Evolutionary conservation across 2,797 vertebrate species (phyloP), one percentile per base, ranked within the genome.

Genomic region (Catostomus latipinnis): DNA sequence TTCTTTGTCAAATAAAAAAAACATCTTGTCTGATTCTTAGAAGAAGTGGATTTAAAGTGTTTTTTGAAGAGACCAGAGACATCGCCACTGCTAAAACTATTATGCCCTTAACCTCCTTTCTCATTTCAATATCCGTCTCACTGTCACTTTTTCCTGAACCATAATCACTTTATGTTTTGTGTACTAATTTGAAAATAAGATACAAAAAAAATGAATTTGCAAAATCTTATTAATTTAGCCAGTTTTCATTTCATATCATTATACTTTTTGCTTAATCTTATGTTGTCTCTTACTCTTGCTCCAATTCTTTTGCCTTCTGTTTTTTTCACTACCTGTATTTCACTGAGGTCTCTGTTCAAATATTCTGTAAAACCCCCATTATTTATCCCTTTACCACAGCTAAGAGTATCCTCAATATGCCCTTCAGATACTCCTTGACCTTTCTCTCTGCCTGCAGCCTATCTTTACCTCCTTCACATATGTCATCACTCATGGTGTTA

Each of bases 51-150:
- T 53, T 53, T 7, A 53, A 53, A 53, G 2, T 52, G 8, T 3
- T 53, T 74, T 63, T 57, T n/a, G n/a, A 66, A 10, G 11, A 67
- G 52, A 76, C n/a, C 14, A 65, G 6, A 18, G 43, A 66, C 45
- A 53, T 3, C 13, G 12, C 45, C 48, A 13, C 48, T 62, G 49
- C 34, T 14, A 52, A 2, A 62, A 74, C 43, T 43, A 4, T 0
- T 11, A 12, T 53, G 52, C 34, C 34, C 3, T 4, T 34, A 34
- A 34, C 34, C 34, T 34, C 34, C 34, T 34, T 34, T 34, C 34
- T 34, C 34, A 34, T 34, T 34, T 34, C 34, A 34, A 3, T 34
- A 34, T 34, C 34, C 34, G 34, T 34, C 34, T 4, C 34, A 34
- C 34, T 34, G 34, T 34, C 34, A 34, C 34, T 34, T 34, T 34